Percentiles rank a stretch among this genome's conserved stretches.
These are phyloP conservation scores for Pocillopora grandis DNA, from an alignment of 92 coral and sea anemone genomes.

Conservation along the genomic window DNA sequence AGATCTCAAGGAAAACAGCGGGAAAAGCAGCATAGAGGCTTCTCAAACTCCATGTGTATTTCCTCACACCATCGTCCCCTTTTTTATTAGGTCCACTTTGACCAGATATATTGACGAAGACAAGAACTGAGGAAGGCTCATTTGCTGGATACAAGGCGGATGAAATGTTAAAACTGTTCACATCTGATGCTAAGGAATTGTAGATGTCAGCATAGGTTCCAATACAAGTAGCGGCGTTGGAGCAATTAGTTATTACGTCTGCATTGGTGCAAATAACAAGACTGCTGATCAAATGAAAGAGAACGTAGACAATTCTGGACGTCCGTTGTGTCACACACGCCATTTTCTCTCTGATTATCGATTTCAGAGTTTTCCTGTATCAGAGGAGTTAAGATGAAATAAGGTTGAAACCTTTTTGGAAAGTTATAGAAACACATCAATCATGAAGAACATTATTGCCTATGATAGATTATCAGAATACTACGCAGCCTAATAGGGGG, in stretches of 20 bases:
- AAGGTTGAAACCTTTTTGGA: no score
- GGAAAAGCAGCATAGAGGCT: slow-evolving; percentile 7
- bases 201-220: slow-evolving; percentile 11
- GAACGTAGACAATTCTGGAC: background rate
- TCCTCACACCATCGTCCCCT: background rate
- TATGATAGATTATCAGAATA: no score
- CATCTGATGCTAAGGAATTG: slow-evolving; percentile 3
- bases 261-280: background rate
- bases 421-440: no score
- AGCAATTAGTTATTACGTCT: background rate
- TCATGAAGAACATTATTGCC: no score
- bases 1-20: background rate
- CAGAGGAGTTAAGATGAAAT: no score
- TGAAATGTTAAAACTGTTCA: slow-evolving; percentile 11
- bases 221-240: background rate
- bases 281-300: background rate
- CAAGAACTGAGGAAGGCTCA: background rate
- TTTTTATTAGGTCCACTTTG: background rate
- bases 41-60: slow-evolving; percentile 5
- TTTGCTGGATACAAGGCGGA: slow-evolving; percentile 4
- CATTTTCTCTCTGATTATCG: no score
- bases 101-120: background rate
- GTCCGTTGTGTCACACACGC: background rate
- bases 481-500: no score
- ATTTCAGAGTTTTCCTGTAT: no score